phyloP scores from a whole-genome alignment of 2,888 invertebrate species.

The Drosophila nr. perissopoda region DNA sequence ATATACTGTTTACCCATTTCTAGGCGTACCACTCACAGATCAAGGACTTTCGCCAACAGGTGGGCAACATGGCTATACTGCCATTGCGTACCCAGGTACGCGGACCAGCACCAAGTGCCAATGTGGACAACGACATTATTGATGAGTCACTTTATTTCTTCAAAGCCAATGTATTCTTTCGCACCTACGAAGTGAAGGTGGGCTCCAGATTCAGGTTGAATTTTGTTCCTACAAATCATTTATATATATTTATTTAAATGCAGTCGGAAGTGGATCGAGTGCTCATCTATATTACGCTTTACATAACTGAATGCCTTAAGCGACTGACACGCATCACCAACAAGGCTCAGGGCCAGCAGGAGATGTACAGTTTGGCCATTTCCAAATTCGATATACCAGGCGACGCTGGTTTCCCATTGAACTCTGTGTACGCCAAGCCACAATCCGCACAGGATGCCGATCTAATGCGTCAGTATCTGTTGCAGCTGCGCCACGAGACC shows the following conservation, averaged over 20 bases:
- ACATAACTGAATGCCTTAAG: constrained; percentile 98
- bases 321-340: constrained; percentile 95
- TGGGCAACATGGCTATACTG: constrained; percentile 97
- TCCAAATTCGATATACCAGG: constrained; percentile 98
- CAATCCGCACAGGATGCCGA: constrained; percentile 92
- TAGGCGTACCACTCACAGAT: constrained; percentile 98
- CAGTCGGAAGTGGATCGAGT: constrained; percentile 98
- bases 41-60: constrained; percentile 89
- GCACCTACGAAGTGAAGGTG: constrained; percentile 99
- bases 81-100: constrained; percentile 95
- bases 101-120: constrained; percentile 94
- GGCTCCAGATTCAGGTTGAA: not conserved
- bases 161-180: constrained; percentile 99
- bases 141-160: constrained; percentile 99
- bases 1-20: constrained; percentile 30
- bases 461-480: constrained; percentile 95
- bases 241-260: constrained; percentile 51
- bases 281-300: constrained; percentile 98
- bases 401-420: constrained; percentile 96
- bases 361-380: constrained; percentile 98
- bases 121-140: constrained; percentile 94
- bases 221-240: not conserved
- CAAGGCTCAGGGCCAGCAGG: constrained; percentile 95
- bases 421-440: constrained; percentile 97
- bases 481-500: constrained; percentile 97